Percentiles rank a stretch among this genome's conserved stretches.
These are phyloP conservation scores for Pseudanteris insignis DNA, from an alignment of 2,888 invertebrate species.

Conservation along the genomic window DNA sequence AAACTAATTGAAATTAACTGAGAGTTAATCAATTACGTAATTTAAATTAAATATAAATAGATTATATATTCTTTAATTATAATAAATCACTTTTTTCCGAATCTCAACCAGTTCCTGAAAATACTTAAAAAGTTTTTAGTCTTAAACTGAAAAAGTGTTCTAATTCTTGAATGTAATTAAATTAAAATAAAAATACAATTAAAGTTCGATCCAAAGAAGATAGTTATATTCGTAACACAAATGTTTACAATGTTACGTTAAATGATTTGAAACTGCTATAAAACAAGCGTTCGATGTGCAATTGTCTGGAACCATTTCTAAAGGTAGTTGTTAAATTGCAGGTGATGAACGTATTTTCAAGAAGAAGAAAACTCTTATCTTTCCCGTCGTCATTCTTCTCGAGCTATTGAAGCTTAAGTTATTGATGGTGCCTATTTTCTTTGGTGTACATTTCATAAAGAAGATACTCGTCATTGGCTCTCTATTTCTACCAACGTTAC, in stretches of 20 bases:
- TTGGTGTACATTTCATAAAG: constrained; percentile 74
- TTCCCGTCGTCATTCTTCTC: constrained; percentile 61
- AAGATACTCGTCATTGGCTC: constrained; percentile 73
- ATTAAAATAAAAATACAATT: constrained; percentile 8
- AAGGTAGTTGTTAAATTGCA: constrained; percentile 21
- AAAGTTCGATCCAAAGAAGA: not conserved
- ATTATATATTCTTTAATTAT: no score
- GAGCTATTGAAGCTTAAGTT: constrained; percentile 68
- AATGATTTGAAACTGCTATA: constrained; percentile 4
- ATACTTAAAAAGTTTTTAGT: no score
- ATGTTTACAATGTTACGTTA: constrained; percentile 3
- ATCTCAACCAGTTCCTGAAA: no score
- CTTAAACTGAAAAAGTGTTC: constrained; percentile 11
- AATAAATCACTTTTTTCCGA: no score
- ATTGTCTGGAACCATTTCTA: constrained; percentile 19
- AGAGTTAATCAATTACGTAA: no score
- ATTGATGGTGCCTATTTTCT: constrained; percentile 71
- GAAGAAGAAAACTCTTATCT: constrained; percentile 82
- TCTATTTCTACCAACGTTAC: constrained; percentile 71
- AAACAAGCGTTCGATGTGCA: constrained; percentile 5
- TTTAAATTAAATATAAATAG: no score
- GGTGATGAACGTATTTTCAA: constrained; percentile 63
- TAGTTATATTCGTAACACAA: not conserved
- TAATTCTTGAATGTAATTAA: constrained; percentile 5
- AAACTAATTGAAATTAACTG: no score